Base-by-base conservation (phyloP, 2,888 invertebrate species). In the Chrysina gloriosa region DNA sequence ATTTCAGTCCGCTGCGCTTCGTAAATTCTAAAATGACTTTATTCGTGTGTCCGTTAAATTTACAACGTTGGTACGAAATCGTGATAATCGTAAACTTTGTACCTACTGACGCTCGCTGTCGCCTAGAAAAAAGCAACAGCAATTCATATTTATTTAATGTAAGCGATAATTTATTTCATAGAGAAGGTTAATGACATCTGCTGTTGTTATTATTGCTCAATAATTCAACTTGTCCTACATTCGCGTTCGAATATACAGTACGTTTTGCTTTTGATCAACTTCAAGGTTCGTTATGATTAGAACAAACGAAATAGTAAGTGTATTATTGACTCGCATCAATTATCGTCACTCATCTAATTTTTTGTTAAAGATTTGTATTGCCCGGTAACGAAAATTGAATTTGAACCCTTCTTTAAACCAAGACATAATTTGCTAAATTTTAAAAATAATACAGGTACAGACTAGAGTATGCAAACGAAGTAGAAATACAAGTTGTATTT, bases 91-190 rank as follows among this genome's bases (percentile, higher is more conserved):
- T 61, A 61, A 61, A 61, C 58, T 61, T 61, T 61, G 58, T 61
- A 61, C 58, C 42, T 42, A 61, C 58, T 61, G 58, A 61, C 58
- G 42, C 58, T 61, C 42, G 42, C 58, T 42, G 16, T 61, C 45
- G 58, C 27, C 9, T 42, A 61, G 58, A 42, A 42, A 56, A 61
- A 61, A 61, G 52, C 14, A 31, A 29, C 42, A 61, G 42, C 58
- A 61, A 61, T 61, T 61, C 27, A 61, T 61, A 61, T 61, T 61
- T 61, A 61, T 42, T 61, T 61, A 61, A 61, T 61, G 58, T 27
- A 61, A 61, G 58, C 58, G 58, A 61, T 61, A 61, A 61, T 61
- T 61, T 61, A 27, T 61, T 61, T 61, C 58, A 61, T 19, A 61
- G 14, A 39, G 58, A 61, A 61, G 58, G 58, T 61, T 61, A 61